Evolutionary conservation across 2,888 invertebrate species (phyloP).

Genomic region (Parapristionchus giblindavisi): DNA sequence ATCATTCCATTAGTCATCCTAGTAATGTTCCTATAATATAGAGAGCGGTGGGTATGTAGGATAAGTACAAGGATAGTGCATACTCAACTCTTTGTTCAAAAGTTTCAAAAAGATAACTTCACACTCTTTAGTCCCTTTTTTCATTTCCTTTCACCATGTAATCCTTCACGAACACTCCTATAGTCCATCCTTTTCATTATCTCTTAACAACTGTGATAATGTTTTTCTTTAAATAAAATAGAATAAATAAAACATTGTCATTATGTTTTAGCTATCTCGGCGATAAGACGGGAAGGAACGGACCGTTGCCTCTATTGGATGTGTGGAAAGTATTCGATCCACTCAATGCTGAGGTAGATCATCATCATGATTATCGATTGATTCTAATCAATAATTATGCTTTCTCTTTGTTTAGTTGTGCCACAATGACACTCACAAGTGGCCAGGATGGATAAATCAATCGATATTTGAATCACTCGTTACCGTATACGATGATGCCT

Average conservation of each 20-base stretch:
- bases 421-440: slow-evolving; percentile 54
- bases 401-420: slow-evolving; percentile 42
- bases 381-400: neutral
- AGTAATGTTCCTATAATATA: too few relatives aligned
- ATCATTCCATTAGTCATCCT: too few relatives aligned
- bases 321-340: slow-evolving; percentile 64
- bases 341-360: slow-evolving; percentile 56
- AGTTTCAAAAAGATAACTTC: too few relatives aligned
- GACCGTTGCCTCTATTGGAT: slow-evolving; percentile 49
- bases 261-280: slow-evolving; percentile 43
- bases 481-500: slow-evolving; percentile 56
- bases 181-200: too few relatives aligned
- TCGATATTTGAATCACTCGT: slow-evolving; percentile 50
- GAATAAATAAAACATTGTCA: neutral
- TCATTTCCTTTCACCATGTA: too few relatives aligned
- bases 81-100: too few relatives aligned
- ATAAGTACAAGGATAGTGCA: too few relatives aligned
- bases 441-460: slow-evolving; percentile 65
- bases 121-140: too few relatives aligned
- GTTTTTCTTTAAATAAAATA: neutral
- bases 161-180: too few relatives aligned
- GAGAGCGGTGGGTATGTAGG: too few relatives aligned
- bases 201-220: neutral
- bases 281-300: slow-evolving; percentile 52
- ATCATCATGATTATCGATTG: too few relatives aligned